Evolutionary conservation across 2,113 vertebrate genomes (phyloP).

Genomic region (Sialia sialis): DNA sequence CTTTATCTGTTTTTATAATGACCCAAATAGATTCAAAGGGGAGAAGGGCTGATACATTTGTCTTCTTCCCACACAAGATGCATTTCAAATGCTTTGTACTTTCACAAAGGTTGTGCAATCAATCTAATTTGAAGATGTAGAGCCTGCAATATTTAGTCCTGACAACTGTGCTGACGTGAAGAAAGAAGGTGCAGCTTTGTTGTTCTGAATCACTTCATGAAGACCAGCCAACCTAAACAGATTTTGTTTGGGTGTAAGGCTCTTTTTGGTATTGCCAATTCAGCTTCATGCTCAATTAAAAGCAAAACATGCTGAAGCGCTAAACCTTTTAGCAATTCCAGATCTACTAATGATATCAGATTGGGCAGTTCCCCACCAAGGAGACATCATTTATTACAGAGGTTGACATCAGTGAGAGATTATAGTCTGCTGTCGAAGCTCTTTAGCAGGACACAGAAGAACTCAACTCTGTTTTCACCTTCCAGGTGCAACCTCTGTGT

Average conservation of each 20-base stretch:
- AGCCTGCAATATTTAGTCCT: background rate
- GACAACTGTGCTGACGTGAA: background rate
- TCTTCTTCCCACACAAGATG: constrained; percentile 7
- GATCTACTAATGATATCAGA: constrained; percentile 47
- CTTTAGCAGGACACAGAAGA: background rate
- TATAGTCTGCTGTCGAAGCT: background rate
- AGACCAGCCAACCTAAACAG: constrained; percentile 49
- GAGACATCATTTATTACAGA: constrained; percentile 2
- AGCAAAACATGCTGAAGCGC: constrained; percentile 15
- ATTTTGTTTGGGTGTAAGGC: constrained; percentile 44
- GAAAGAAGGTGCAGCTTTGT: constrained; percentile 49
- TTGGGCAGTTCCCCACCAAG: constrained; percentile 33
- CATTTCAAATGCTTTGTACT: background rate
- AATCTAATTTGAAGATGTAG: background rate
- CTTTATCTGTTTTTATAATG: constrained; percentile 14
- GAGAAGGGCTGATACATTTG: background rate
- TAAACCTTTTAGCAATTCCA: constrained; percentile 40
- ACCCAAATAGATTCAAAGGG: background rate
- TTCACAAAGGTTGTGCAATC: background rate
- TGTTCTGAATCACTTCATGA: constrained; percentile 41
- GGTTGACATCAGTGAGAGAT: background rate
- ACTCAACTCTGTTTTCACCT: background rate
- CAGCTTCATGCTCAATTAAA: constrained; percentile 47
- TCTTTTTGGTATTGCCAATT: constrained; percentile 31
- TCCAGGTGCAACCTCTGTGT: background rate